Evolutionary conservation across 2,797 vertebrate species (phyloP), one percentile per base, ranked within the genome.

Genomic region (Enteromius argenteus): DNA sequence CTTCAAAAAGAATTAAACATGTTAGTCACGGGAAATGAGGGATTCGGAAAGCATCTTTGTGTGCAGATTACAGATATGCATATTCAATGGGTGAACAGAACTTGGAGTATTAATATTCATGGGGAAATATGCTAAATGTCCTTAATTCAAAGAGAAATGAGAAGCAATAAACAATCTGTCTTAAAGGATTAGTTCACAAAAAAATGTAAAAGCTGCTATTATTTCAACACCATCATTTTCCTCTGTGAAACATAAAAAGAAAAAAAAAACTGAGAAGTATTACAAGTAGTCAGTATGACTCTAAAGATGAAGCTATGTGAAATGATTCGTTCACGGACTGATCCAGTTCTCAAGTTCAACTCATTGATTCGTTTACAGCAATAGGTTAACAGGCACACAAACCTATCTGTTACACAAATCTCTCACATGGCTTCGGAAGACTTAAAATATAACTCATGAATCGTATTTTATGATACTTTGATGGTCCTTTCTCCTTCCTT

Each of bases 61-160:
- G 56, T 49, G 58, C 53, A 83, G 85, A 86, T 86, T 86, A 82
- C 37, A 53, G 73, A 82, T 79, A 81, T 73, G 53, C 58, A 79
- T 83, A 74, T 83, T 80, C 78, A 82, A 30, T 74, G 37, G 19
- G 62, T 69, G 62, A 68, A 62, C 51, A 68, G 49, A 86, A 75
- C 37, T 39, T 35, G 51, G 32, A 37, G 37, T 46, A 76, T 85
- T 35, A 74, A 80, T 80, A 83, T 84, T 84, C 53, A 84, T 62
- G 62, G 30, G 0, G 35, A 83, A 37, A 67, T 75, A 69, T 81
- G 62, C 60, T 67, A 67, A 67, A 66, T 53, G 23, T 80, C 62
- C 17, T 37, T 6, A 81, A 78, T 79, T 74, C 64, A 51, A 77
- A 42, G 30, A 86, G 27, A 74, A 83, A 64, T 51, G 30, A 46